Evolutionary conservation across 2,888 invertebrate genomes (phyloP).

Genomic region (Chloromyia formosa): DNA sequence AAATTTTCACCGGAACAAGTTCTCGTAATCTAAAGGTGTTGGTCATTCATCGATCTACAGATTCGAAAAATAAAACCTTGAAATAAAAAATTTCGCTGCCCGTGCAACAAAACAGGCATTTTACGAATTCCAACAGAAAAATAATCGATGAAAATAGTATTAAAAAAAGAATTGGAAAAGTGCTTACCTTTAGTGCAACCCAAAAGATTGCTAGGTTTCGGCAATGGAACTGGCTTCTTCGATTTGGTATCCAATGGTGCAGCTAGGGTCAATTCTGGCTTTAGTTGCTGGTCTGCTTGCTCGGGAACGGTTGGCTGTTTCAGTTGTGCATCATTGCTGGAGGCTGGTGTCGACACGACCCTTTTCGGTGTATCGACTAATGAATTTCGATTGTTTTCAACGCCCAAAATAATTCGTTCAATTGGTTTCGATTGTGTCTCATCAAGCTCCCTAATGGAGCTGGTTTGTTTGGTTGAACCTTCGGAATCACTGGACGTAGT

Average conservation of each 20-base stretch:
- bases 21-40: not conserved
- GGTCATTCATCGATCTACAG: not conserved
- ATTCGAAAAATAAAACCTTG: not conserved
- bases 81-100: not conserved
- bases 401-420: constrained; percentile 62
- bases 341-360: not conserved
- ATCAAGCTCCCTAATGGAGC: constrained; percentile 40
- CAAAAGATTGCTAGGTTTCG: not conserved
- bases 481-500: constrained; percentile 5
- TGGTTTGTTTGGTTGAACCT: constrained; percentile 38
- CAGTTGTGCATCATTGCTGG: not conserved
- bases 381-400: constrained; percentile 54
- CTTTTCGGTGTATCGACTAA: constrained; percentile 25
- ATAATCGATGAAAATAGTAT: not conserved
- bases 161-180: not conserved
- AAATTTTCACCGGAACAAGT: too few relatives aligned
- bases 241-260: not conserved
- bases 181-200: not conserved
- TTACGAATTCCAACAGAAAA: not conserved
- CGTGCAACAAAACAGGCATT: not conserved
- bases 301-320: not conserved
- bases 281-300: not conserved
- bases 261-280: not conserved
- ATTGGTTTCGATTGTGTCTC: constrained; percentile 55
- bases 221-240: not conserved